Evolutionary conservation across 2,797 vertebrate genomes (phyloP).

Genomic region (Acanthopagrus latus): DNA sequence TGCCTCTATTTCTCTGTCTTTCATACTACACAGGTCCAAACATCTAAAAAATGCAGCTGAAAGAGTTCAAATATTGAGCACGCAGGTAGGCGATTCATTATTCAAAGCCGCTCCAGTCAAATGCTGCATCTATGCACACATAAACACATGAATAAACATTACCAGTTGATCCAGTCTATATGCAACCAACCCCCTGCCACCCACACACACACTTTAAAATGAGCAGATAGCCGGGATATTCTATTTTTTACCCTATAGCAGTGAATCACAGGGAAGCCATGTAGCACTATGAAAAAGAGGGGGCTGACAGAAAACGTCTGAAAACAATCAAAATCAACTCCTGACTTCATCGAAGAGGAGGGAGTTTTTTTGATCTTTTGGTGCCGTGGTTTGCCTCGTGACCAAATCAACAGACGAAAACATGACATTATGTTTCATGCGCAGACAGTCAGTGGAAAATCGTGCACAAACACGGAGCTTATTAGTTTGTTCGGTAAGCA

Average conservation of each 20-base stretch:
- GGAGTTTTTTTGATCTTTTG: constrained; percentile 19
- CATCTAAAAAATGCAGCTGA: constrained; percentile 11
- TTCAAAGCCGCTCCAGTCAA: constrained; percentile 32
- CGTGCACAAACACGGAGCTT: constrained; percentile 33
- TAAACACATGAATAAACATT: constrained; percentile 75
- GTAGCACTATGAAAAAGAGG: constrained; percentile 58
- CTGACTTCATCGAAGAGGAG: constrained; percentile 25
- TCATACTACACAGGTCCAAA: constrained; percentile 8
- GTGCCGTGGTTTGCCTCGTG: constrained; percentile 25
- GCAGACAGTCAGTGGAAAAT: constrained; percentile 16
- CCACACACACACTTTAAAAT: constrained; percentile 74
- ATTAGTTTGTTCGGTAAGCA: constrained; percentile 39
- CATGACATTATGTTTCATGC: constrained; percentile 8
- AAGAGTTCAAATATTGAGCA: constrained; percentile 12
- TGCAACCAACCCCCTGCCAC: constrained; percentile 66
- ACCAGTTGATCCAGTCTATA: constrained; percentile 70
- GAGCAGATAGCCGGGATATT: constrained; percentile 60
- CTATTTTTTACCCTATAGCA: constrained; percentile 65
- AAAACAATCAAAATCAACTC: constrained; percentile 61
- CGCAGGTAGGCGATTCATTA: constrained; percentile 36
- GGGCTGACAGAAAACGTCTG: constrained; percentile 43
- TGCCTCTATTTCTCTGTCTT: background rate
- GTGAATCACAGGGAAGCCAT: constrained; percentile 63
- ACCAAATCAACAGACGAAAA: constrained; percentile 39
- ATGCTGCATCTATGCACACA: constrained; percentile 49